Conservation (phyloP, 2,113 vertebrate genomes). For the Eurypyga helias region DNA sequence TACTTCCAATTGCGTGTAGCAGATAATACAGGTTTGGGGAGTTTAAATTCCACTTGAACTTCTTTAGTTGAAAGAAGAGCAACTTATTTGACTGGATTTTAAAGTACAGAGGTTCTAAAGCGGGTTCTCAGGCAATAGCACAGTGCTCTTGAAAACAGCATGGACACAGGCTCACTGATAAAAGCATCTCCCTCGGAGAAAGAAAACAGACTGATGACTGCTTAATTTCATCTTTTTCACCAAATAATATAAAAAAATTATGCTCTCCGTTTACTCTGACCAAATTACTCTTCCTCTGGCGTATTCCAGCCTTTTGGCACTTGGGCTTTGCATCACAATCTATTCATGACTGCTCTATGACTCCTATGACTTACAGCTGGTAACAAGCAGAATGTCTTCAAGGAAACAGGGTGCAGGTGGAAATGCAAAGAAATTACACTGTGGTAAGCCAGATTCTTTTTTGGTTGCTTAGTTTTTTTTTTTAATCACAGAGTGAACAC, state of each 20-base stretch:
- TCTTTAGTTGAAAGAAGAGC: not conserved
- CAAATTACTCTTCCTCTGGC: not conserved
- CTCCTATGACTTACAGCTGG: not conserved
- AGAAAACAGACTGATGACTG: not conserved
- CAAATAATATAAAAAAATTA: not conserved
- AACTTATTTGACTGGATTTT: not conserved
- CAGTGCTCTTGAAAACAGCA: not conserved
- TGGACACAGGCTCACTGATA: not conserved
- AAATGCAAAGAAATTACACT: not conserved
- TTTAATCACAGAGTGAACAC: not conserved
- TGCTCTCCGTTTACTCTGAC: not conserved
- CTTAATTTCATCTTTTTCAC: not conserved
- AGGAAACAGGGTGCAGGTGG: not conserved
- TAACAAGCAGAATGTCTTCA: not conserved
- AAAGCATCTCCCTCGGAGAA: not conserved
- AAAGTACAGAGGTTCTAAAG: not conserved
- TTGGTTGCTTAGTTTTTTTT: not conserved
- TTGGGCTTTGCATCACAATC: not conserved
- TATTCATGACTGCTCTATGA: not conserved
- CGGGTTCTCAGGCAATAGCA: not conserved
- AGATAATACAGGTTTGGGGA: not conserved
- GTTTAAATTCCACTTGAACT: not conserved
- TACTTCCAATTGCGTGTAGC: not conserved
- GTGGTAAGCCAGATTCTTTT: not conserved
- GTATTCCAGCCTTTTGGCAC: not conserved